Percentiles rank a stretch among this genome's conserved stretches.
phyloP scores from a whole-genome alignment of 2,113 vertebrate genomes.

The Candoia aspera region DNA sequence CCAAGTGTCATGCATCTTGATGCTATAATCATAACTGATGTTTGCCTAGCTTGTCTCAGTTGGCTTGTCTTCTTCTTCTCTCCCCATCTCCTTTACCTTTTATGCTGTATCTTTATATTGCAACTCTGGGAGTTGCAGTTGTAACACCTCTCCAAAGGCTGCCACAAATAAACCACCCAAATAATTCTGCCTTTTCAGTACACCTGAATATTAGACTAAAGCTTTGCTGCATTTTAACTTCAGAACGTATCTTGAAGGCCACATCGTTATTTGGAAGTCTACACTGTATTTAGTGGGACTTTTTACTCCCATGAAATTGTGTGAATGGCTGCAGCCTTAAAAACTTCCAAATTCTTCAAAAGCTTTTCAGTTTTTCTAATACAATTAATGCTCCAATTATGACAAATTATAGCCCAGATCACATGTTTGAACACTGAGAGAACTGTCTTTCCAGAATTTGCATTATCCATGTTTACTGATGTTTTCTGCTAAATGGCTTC shows the following conservation, averaged over 20 bases:
- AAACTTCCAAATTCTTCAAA: constrained; percentile 3
- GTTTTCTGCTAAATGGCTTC: constrained; percentile 53
- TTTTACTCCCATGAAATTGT: background rate
- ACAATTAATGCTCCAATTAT: constrained; percentile 6
- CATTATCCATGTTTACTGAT: constrained; percentile 8
- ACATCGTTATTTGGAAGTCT: background rate
- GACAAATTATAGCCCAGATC: constrained; percentile 16
- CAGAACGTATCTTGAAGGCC: background rate
- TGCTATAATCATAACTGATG: background rate
- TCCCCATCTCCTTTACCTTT: background rate
- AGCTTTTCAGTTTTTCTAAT: background rate
- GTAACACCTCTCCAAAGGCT: background rate
- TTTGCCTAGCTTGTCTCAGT: background rate
- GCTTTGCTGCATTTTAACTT: background rate
- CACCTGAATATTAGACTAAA: background rate
- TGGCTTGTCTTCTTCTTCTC: background rate
- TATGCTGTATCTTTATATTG: background rate
- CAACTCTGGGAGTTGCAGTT: background rate
- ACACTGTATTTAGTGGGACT: too few relatives aligned
- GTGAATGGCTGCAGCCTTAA: background rate
- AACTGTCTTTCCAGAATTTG: background rate
- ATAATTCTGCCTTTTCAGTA: background rate
- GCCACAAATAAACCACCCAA: background rate
- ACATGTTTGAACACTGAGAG: constrained; percentile 1
- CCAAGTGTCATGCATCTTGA: background rate